A percentile compares a stretch with the other conserved stretches of the same genome.
These are phyloP conservation scores for Conops quadrifasciatus DNA, from an alignment of 2,888 invertebrate species.

Conservation along the genomic window DNA sequence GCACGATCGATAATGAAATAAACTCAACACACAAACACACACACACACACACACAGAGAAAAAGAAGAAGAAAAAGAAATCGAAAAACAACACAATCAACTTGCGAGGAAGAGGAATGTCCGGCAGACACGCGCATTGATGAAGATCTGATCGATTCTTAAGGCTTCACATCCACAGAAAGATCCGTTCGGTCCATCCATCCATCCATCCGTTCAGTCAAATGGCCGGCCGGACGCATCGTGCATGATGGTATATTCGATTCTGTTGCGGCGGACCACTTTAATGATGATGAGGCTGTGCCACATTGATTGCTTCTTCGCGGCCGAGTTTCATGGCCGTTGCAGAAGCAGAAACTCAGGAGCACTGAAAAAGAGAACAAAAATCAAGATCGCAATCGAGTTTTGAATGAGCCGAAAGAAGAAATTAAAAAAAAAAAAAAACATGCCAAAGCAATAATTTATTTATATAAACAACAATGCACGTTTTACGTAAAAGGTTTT, in stretches of 20 bases:
- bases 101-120: neutral
- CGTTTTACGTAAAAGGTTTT: neutral
- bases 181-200: neutral
- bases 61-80: slow-evolving; percentile 3
- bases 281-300: slow-evolving; percentile 22
- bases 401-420: neutral
- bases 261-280: slow-evolving; percentile 1
- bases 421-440: neutral
- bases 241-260: neutral
- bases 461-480: slow-evolving; percentile 16
- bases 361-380: neutral
- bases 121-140: slow-evolving; percentile 3
- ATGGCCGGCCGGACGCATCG: neutral
- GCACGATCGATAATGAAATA: slow-evolving; percentile 30
- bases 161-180: neutral
- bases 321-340: neutral
- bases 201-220: neutral
- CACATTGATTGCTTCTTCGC: slow-evolving; percentile 5
- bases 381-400: slow-evolving; percentile 8
- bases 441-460: slow-evolving; percentile 14
- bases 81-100: slow-evolving; percentile 5
- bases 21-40: neutral
- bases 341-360: neutral
- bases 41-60: neutral
- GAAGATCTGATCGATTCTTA: neutral